Conservation (phyloP, 2,888 invertebrate species). For the Epicampocera succincta region DNA sequence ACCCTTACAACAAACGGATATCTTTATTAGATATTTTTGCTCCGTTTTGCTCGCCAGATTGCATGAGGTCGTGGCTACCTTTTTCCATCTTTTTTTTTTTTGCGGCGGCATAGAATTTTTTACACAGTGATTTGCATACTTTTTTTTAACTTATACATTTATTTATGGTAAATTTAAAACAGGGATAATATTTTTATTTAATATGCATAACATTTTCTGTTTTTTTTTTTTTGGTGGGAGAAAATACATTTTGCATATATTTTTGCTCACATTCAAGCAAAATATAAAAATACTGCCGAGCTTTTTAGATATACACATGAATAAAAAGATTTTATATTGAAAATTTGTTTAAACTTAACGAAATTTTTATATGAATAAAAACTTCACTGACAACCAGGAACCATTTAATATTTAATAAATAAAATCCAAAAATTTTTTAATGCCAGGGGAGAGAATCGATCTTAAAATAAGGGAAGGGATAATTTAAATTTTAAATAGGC, state of each 20-base stretch:
- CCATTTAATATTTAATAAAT: no score
- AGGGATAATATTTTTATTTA: conserved; percentile 64
- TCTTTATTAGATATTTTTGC: conserved; percentile 46
- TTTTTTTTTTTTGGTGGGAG: conserved; percentile 3
- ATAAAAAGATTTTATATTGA: no score
- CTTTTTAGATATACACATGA: no score
- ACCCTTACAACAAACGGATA: conserved; percentile 58
- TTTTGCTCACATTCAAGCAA: no score
- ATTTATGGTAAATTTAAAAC: conserved; percentile 61
- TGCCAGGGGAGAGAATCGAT: no score
- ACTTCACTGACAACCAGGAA: no score
- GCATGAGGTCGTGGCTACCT: conserved; percentile 18
- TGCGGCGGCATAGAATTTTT: conserved; percentile 15
- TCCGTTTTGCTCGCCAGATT: not conserved
- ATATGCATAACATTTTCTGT: conserved; percentile 57
- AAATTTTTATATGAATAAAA: no score
- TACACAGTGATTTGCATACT: conserved; percentile 65
- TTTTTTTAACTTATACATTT: conserved; percentile 29
- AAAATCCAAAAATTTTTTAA: no score
- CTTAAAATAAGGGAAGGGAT: no score
- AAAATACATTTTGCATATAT: not conserved
- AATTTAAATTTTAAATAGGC: no score
- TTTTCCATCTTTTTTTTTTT: conserved; percentile 44
- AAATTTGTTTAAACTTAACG: no score
- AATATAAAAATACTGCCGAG: no score